These are phyloP conservation scores for Catocala fraxini DNA, from an alignment of 2,888 invertebrate species.

Conservation along the genomic window DNA sequence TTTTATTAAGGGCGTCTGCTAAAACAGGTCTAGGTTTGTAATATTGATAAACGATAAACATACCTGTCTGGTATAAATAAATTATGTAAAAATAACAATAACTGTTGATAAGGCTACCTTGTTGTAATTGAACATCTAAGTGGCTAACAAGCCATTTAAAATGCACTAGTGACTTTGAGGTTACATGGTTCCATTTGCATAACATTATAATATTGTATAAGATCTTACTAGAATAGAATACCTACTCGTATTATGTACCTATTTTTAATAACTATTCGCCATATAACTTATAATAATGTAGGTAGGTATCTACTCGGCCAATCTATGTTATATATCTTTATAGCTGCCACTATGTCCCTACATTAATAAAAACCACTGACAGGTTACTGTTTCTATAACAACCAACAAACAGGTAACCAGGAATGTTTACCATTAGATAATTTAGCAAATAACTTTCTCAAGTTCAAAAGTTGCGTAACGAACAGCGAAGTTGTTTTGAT, in stretches of 20 bases:
- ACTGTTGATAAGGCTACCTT: constrained; percentile 1
- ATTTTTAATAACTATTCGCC: not conserved
- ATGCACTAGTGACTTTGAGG: constrained; percentile 32
- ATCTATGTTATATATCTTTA: too few species aligned
- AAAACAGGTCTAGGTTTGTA: constrained; percentile 54
- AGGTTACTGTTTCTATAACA: not conserved
- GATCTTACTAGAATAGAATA: constrained; percentile 12
- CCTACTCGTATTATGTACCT: not conserved
- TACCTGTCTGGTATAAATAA: not conserved
- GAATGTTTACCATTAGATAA: constrained; percentile 52
- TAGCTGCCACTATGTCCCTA: too few species aligned
- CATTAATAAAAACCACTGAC: too few species aligned
- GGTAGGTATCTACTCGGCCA: too few species aligned
- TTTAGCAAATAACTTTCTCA: constrained; percentile 63
- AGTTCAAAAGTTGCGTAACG: constrained; percentile 78
- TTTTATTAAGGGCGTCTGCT: constrained; percentile 51
- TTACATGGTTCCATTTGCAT: constrained; percentile 38
- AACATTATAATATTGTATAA: constrained; percentile 26
- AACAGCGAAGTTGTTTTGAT: constrained; percentile 77
- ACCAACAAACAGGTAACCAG: constrained; percentile 36
- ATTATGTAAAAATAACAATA: not conserved
- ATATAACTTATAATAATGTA: not conserved
- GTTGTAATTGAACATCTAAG: constrained; percentile 22
- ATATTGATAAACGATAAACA: constrained; percentile 12
- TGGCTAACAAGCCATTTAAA: constrained; percentile 25